phyloP scores from a whole-genome alignment of 2,797 vertebrate genomes.

The Neomorphus geoffroyi region DNA sequence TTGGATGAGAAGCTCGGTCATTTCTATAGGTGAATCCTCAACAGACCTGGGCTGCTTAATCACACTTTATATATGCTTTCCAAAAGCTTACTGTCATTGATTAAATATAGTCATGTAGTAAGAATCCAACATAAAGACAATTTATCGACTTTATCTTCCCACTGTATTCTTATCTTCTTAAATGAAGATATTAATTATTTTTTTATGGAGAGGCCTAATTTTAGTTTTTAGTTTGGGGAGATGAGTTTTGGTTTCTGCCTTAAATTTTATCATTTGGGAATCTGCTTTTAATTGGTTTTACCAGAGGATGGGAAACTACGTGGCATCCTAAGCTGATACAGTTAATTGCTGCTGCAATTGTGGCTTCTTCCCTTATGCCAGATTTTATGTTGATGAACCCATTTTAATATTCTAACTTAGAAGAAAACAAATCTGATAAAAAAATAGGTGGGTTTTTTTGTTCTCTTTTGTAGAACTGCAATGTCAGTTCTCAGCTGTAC shows the following conservation, averaged over 20 bases:
- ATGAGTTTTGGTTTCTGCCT: not conserved
- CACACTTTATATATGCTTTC: not conserved
- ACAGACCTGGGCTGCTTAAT: not conserved
- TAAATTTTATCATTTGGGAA: not conserved
- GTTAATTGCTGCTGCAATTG: not conserved
- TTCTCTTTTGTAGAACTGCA: not conserved
- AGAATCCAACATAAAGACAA: not conserved
- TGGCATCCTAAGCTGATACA: not conserved
- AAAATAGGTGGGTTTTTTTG: not conserved
- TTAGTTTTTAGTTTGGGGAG: not conserved
- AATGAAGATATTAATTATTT: not conserved
- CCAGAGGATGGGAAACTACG: not conserved
- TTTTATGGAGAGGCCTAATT: not conserved
- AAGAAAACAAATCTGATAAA: not conserved
- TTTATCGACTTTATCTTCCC: not conserved
- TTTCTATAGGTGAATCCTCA: not conserved
- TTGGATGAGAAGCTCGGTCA: not conserved
- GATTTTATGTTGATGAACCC: not conserved
- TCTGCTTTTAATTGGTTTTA: not conserved
- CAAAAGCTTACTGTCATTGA: not conserved
- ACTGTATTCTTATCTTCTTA: not conserved
- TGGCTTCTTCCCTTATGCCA: not conserved
- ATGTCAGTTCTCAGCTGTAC: not conserved
- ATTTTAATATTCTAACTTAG: not conserved
- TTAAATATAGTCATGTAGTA: not conserved